Evolutionary conservation across 2,113 vertebrate species (phyloP).

Genomic region (Archilochus colubris): DNA sequence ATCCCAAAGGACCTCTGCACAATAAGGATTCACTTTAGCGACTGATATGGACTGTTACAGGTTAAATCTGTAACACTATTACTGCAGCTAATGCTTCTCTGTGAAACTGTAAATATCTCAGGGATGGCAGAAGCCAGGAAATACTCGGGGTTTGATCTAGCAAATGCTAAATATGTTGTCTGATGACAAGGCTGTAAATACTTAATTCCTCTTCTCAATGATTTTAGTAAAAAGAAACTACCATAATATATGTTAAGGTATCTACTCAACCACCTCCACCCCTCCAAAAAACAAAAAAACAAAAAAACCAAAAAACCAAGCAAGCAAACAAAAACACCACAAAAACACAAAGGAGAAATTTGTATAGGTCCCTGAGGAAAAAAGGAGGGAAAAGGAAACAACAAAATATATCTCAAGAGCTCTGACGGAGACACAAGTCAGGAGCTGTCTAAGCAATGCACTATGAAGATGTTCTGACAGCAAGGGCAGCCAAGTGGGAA

Average conservation of each 20-base stretch:
- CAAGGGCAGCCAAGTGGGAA: background rate
- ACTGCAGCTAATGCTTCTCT: background rate
- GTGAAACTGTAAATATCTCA: background rate
- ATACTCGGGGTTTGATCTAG: background rate
- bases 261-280: too few species aligned
- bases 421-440: background rate
- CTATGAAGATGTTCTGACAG: background rate
- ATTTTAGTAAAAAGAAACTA: background rate
- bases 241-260: background rate
- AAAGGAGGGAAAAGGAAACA: background rate
- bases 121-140: background rate
- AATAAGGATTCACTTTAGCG: background rate
- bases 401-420: background rate
- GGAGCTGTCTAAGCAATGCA: background rate
- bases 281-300: background rate
- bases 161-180: background rate
- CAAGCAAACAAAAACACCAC: too few species aligned
- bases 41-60: background rate
- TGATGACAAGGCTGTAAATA: background rate
- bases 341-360: background rate
- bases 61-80: background rate
- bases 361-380: background rate
- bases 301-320: background rate
- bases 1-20: background rate
- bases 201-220: background rate